phyloP scores from a whole-genome alignment of 1,140 invertebrate genomes.

The Colletes latitarsis region DNA sequence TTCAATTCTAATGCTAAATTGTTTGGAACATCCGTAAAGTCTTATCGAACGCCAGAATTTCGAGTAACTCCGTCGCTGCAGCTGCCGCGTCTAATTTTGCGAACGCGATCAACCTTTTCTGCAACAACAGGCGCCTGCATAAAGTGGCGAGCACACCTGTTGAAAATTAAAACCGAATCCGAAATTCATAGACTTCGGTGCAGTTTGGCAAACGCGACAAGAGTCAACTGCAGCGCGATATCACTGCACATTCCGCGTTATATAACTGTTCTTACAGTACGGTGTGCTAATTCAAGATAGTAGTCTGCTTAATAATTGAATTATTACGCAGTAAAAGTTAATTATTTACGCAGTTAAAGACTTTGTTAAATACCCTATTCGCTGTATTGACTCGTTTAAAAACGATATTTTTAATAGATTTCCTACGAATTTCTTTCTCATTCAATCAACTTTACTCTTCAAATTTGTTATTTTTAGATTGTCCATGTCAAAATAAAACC shows the following conservation, averaged over 20 bases:
- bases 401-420: no score
- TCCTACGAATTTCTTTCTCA: no score
- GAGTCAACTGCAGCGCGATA: not conserved
- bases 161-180: slow-evolving; percentile 27
- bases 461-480: no score
- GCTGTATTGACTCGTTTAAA: no score
- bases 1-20: slow-evolving; percentile 25
- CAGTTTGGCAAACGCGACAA: not conserved
- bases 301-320: no score
- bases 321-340: no score
- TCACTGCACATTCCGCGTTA: not conserved
- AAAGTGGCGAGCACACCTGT: slow-evolving; percentile 5
- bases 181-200: not conserved
- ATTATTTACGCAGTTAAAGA: no score
- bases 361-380: no score
- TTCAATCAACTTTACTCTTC: no score
- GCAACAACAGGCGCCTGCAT: not conserved
- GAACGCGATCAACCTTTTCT: not conserved
- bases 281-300: not conserved
- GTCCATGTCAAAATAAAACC: no score
- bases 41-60: slow-evolving; percentile 30
- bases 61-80: not conserved
- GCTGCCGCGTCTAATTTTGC: slow-evolving; percentile 10
- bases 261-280: no score
- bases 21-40: slow-evolving; percentile 24